Conservation (phyloP, 2,113 vertebrate species). For the Peromyscus polionotus region DNA sequence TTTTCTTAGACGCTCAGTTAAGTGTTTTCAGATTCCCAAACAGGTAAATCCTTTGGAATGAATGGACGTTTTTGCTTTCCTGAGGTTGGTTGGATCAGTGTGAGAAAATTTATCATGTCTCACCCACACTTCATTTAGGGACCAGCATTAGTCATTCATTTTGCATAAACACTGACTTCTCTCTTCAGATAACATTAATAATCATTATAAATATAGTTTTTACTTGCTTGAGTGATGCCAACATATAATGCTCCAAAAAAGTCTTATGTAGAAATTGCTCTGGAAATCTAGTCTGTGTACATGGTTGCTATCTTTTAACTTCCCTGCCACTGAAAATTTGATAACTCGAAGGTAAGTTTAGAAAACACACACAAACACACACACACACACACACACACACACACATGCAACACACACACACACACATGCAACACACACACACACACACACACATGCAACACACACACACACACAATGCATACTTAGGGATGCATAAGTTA, state of each 20-base stretch:
- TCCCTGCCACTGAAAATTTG: conserved; percentile 12
- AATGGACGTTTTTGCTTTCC: neutral
- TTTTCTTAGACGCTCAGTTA: conserved; percentile 50
- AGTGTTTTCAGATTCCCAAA: neutral
- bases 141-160: conserved; percentile 24
- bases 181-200: conserved; percentile 56
- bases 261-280: conserved; percentile 26
- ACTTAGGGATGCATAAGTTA: conserved; percentile 13
- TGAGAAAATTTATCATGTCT: neutral
- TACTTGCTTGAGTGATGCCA: conserved; percentile 11
- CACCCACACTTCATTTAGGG: conserved; percentile 15
- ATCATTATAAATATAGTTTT: conserved; percentile 67
- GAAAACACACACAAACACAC: neutral
- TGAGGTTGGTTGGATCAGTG: neutral
- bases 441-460: neutral
- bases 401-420: accelerated
- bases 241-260: neutral
- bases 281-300: neutral
- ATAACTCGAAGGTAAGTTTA: neutral
- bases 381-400: neutral
- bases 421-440: neutral
- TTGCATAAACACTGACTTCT: conserved; percentile 61
- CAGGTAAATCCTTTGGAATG: neutral
- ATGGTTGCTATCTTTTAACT: neutral
- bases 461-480: neutral